A percentile compares a stretch with the other conserved stretches of the same genome.
Evolutionary conservation across 2,797 vertebrate genomes (phyloP).

Genomic region (Erpetoichthys calabaricus): DNA sequence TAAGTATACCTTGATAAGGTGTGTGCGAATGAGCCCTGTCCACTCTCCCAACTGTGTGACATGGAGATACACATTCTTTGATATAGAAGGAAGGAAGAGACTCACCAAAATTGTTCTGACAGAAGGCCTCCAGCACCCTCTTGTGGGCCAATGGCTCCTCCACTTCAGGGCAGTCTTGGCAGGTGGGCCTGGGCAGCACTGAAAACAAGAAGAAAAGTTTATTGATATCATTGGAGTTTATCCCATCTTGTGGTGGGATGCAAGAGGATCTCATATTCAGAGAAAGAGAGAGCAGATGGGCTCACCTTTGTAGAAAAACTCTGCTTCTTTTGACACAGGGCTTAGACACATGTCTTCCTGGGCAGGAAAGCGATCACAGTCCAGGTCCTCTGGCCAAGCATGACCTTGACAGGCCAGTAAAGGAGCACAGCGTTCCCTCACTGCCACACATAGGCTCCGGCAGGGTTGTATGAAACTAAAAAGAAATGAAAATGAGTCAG

Average conservation of each 20-base stretch:
- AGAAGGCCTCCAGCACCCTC: constrained; percentile 57
- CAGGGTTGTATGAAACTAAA: constrained; percentile 74
- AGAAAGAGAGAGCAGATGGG: neutral
- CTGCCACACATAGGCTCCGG: constrained; percentile 63
- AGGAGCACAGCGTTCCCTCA: constrained; percentile 64
- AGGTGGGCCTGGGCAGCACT: constrained; percentile 66
- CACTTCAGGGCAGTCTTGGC: constrained; percentile 65
- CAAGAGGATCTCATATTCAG: no score
- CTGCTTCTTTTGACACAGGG: constrained; percentile 43
- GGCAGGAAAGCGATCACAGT: constrained; percentile 62
- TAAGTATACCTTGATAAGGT: no score
- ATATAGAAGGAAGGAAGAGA: neutral
- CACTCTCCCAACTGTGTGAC: no score
- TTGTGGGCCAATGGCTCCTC: constrained; percentile 51
- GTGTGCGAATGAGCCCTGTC: no score
- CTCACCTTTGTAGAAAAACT: constrained; percentile 58
- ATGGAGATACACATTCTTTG: neutral
- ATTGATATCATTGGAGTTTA: no score
- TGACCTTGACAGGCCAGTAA: constrained; percentile 65
- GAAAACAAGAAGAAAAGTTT: constrained; percentile 6
- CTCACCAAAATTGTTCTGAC: constrained; percentile 68
- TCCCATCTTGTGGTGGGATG: no score
- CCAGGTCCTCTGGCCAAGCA: constrained; percentile 57
- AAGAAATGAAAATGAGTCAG: neutral
- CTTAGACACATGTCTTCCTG: constrained; percentile 68